Percentiles rank a stretch among this genome's conserved stretches.
These are phyloP conservation scores for Euura lappo DNA, from an alignment of 1,140 invertebrate species.

Conservation along the genomic window DNA sequence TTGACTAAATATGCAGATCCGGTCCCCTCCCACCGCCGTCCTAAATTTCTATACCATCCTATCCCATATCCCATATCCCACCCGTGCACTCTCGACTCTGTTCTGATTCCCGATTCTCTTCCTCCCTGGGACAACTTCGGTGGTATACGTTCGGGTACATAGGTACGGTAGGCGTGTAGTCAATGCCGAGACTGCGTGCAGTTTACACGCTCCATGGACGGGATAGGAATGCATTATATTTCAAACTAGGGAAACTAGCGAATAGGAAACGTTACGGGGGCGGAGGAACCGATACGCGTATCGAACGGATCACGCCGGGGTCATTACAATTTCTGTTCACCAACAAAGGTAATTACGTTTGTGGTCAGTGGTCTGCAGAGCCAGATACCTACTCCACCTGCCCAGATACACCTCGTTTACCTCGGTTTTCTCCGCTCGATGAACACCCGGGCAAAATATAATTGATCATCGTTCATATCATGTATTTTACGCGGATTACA, in stretches of 20 bases:
- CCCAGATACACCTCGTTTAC: neutral
- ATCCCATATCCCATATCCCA: neutral
- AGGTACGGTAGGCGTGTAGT: too few species aligned
- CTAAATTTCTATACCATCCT: neutral
- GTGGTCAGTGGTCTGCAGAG: conserved; percentile 21
- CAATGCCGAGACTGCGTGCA: too few species aligned
- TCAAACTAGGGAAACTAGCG: neutral
- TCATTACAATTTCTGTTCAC: conserved; percentile 32
- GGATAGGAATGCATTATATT: neutral
- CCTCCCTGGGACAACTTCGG: neutral
- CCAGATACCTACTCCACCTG: neutral
- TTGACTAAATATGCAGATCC: conserved; percentile 45
- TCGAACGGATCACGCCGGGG: neutral
- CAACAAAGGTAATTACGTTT: conserved; percentile 39
- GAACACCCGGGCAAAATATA: too few species aligned
- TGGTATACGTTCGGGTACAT: neutral
- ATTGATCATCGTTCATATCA: too few species aligned
- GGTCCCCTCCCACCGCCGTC: neutral
- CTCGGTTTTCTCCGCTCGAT: too few species aligned
- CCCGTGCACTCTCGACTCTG: too few species aligned
- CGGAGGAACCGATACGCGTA: too few species aligned
- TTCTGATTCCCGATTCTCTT: neutral
- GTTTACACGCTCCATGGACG: neutral
- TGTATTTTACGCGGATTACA: too few species aligned
- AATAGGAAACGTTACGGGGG: too few species aligned